phyloP scores from a whole-genome alignment of 2,888 invertebrate species.

The Melolontha melolontha region DNA sequence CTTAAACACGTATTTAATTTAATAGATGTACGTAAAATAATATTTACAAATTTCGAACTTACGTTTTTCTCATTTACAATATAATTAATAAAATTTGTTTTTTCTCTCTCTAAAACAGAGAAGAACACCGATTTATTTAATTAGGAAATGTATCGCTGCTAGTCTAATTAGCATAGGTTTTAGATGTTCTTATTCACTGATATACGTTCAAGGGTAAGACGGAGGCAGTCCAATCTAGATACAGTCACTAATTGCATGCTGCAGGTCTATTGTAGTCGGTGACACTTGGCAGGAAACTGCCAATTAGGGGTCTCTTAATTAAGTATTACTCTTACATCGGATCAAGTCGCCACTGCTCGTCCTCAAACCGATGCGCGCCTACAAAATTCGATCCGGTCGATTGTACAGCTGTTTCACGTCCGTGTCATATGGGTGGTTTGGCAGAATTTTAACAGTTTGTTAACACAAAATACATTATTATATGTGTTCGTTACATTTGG shows the following conservation, averaged over 20 bases:
- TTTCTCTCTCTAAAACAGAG: neutral
- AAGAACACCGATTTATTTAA: neutral
- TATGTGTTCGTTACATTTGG: slow-evolving; percentile 55
- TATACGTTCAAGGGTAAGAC: slow-evolving; percentile 32
- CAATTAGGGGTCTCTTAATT: slow-evolving; percentile 60
- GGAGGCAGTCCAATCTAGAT: slow-evolving; percentile 47
- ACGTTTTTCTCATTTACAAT: too few species aligned
- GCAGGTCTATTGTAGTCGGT: slow-evolving; percentile 52
- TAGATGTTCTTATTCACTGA: slow-evolving; percentile 18
- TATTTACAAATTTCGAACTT: too few species aligned
- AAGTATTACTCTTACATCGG: slow-evolving; percentile 55
- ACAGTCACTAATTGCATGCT: slow-evolving; percentile 52
- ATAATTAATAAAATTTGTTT: too few species aligned
- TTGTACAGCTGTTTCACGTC: slow-evolving; percentile 55
- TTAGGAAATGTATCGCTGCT: slow-evolving; percentile 12
- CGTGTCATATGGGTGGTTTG: slow-evolving; percentile 59
- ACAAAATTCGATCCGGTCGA: slow-evolving; percentile 50
- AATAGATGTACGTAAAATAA: too few species aligned
- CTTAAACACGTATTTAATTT: too few species aligned
- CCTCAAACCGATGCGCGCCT: slow-evolving; percentile 22
- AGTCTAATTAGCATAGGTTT: slow-evolving; percentile 32
- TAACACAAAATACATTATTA: slow-evolving; percentile 58
- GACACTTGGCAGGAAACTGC: slow-evolving; percentile 60
- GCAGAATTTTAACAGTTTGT: slow-evolving; percentile 61
- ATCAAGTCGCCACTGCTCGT: slow-evolving; percentile 51